Percentiles rank a stretch among this genome's conserved stretches.
These are phyloP conservation scores for Phaethon lepturus DNA, from an alignment of 2,113 vertebrate genomes.

Conservation along the genomic window DNA sequence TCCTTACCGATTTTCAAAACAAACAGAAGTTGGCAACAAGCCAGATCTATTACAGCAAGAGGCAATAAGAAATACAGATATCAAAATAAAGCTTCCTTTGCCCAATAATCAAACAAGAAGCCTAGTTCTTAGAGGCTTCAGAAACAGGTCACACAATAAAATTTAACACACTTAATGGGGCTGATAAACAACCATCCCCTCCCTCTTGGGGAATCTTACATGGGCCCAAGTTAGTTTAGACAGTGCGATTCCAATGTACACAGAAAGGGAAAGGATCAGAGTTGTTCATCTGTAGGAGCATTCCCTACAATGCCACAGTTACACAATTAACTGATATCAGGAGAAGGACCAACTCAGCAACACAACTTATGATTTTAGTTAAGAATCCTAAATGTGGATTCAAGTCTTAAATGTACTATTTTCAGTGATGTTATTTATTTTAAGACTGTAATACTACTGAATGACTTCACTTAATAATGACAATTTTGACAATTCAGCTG, in stretches of 20 bases:
- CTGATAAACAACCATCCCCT: not conserved
- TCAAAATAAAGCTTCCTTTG: not conserved
- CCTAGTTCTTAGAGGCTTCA: not conserved
- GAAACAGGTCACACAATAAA: not conserved
- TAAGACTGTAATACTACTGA: not conserved
- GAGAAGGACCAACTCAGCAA: not conserved
- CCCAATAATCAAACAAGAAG: not conserved
- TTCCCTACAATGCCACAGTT: not conserved
- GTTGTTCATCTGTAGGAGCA: not conserved
- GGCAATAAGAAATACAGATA: not conserved
- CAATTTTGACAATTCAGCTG: not conserved
- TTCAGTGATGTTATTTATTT: not conserved
- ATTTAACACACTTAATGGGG: not conserved
- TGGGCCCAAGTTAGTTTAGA: not conserved
- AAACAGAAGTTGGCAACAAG: not conserved
- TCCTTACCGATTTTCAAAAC: not conserved
- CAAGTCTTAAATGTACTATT: not conserved
- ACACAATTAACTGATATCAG: not conserved
- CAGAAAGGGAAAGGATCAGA: not conserved
- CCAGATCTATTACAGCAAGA: not conserved
- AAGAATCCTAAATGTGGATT: not conserved
- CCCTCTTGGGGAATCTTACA: not conserved
- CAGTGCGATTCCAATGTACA: not conserved
- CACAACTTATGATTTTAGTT: not conserved
- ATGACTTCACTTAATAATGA: not conserved